A percentile compares a stretch with the other conserved stretches of the same genome.
These are phyloP conservation scores for Machaerirhynchus nigripectus DNA, from an alignment of 2,113 vertebrate species.

Conservation along the genomic window DNA sequence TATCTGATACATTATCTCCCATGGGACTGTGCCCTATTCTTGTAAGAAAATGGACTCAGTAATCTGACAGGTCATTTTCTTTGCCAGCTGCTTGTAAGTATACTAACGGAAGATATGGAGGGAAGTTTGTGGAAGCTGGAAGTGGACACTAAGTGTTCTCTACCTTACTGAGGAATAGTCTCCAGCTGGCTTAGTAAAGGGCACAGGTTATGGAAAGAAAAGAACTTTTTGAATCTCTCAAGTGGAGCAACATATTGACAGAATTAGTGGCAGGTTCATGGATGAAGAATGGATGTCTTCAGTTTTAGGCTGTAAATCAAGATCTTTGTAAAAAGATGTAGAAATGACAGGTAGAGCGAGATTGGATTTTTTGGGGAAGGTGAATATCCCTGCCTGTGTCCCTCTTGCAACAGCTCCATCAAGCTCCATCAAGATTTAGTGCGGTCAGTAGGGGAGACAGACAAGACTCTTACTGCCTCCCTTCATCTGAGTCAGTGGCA, in stretches of 20 bases:
- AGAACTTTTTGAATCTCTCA: not conserved
- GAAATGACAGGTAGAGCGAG: not conserved
- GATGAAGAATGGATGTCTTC: not conserved
- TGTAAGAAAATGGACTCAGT: not conserved
- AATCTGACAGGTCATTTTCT: not conserved
- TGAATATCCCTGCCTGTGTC: not conserved
- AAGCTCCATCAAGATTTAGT: not conserved
- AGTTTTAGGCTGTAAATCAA: not conserved
- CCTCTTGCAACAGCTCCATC: not conserved
- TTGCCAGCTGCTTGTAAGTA: not conserved
- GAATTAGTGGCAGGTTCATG: not conserved
- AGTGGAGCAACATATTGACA: not conserved
- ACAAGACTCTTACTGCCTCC: not conserved
- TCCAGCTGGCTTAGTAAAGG: not conserved
- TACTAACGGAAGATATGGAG: not conserved
- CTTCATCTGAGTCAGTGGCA: not conserved
- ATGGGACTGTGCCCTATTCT: not conserved
- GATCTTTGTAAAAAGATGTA: not conserved
- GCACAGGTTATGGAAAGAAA: not conserved
- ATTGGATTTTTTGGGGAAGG: rapidly evolving
- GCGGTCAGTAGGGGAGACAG: not conserved
- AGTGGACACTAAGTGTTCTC: not conserved
- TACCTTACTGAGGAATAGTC: not conserved
- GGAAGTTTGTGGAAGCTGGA: not conserved
- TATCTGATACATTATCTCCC: not conserved